Percentiles rank a stretch among this genome's conserved stretches.
Conservation (phyloP, 2,797 vertebrate species). For the Australoheros facetus region DNA sequence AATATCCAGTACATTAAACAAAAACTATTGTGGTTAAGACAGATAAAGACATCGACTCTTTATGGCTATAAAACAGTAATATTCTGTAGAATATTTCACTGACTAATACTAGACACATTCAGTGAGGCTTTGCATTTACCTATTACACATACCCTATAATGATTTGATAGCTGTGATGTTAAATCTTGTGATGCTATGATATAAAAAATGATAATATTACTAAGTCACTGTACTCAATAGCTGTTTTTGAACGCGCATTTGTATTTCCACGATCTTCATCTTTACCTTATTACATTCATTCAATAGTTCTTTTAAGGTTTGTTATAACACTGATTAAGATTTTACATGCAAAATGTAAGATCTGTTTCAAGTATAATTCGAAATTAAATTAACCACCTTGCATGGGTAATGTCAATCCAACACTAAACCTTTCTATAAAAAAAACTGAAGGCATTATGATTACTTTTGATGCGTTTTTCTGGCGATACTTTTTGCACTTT, state of each 20-base stretch:
- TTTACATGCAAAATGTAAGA: neutral
- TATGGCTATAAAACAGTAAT: neutral
- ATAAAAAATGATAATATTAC: neutral
- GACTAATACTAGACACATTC: neutral
- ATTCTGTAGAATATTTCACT: neutral
- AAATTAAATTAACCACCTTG: neutral
- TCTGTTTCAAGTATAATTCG: neutral
- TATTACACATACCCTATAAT: neutral
- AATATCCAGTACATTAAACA: neutral
- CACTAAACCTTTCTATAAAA: neutral
- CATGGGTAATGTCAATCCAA: neutral
- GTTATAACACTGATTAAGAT: neutral
- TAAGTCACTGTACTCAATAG: too few species aligned
- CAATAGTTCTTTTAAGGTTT: too few species aligned
- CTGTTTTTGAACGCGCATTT: neutral
- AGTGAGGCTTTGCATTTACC: neutral
- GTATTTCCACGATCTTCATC: neutral
- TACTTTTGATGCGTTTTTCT: neutral
- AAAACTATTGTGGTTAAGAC: neutral
- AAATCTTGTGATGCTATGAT: neutral
- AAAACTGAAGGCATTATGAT: neutral
- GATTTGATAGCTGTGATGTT: neutral
- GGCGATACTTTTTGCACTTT: neutral
- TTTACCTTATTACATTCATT: too few species aligned
- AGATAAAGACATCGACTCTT: neutral